Evolutionary conservation across 2,888 invertebrate species (phyloP).

Genomic region (Schizotus pectinicornis): DNA sequence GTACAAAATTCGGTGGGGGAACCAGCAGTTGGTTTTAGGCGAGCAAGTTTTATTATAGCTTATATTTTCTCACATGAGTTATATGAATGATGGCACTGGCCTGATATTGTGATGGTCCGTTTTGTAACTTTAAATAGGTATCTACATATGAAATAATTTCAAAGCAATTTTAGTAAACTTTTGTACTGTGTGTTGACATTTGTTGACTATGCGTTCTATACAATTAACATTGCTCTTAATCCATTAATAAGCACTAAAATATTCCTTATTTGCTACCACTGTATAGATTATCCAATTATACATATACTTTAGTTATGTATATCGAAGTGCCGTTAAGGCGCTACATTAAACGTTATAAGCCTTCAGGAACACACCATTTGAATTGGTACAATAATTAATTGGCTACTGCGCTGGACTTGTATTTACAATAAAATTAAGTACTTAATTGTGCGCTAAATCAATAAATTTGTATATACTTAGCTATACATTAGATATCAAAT

Average conservation of each 20-base stretch:
- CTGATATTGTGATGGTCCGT: constrained; percentile 39
- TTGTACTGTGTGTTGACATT: constrained; percentile 42
- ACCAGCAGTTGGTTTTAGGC: constrained; percentile 83
- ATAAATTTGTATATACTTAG: too few species aligned
- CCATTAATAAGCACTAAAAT: constrained; percentile 19
- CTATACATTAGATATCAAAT: too few species aligned
- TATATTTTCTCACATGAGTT: constrained; percentile 47
- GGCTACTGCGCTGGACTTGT: constrained; percentile 20
- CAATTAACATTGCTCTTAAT: constrained; percentile 19
- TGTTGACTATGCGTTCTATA: constrained; percentile 22
- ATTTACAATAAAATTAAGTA: background rate
- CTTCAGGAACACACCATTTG: constrained; percentile 30
- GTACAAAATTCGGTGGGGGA: constrained; percentile 86
- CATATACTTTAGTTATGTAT: constrained; percentile 12
- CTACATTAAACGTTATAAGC: constrained; percentile 25
- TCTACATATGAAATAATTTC: constrained; percentile 36
- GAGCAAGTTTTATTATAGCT: constrained; percentile 37
- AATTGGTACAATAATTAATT: constrained; percentile 28
- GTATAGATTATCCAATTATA: constrained; percentile 6
- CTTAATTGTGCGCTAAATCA: background rate
- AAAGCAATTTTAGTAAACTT: constrained; percentile 43
- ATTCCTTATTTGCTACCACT: constrained; percentile 18
- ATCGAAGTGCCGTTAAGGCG: constrained; percentile 15
- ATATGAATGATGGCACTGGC: constrained; percentile 38
- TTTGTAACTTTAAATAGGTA: constrained; percentile 31